phyloP scores from a whole-genome alignment of 2,797 vertebrate species.

The Dermochelys coriacea region DNA sequence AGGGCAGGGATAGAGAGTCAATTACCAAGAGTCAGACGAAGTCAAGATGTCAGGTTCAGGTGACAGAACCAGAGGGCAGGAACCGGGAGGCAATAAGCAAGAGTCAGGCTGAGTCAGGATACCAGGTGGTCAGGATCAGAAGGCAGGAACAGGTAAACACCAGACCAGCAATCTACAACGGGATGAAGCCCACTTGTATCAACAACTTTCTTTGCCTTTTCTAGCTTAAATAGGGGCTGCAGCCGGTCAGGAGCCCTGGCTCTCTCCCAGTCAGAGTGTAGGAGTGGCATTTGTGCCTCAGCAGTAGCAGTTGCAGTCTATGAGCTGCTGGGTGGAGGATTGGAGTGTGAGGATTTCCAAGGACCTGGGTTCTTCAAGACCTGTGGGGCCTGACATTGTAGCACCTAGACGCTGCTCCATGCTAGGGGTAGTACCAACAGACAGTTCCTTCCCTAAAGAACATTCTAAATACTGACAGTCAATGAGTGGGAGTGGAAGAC shows the following conservation, averaged over 20 bases:
- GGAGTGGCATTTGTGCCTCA: background rate
- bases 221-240: background rate
- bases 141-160: background rate
- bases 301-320: background rate
- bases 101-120: too few relatives aligned
- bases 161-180: background rate
- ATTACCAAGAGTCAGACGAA: background rate
- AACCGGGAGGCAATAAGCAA: too few relatives aligned
- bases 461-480: background rate
- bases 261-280: background rate
- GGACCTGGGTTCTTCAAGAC: background rate
- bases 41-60: background rate
- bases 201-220: background rate
- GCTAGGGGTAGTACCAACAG: background rate
- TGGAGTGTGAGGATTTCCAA: background rate
- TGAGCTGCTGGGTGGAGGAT: background rate
- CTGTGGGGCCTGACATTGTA: background rate
- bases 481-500: background rate
- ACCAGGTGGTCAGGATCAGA: too few relatives aligned
- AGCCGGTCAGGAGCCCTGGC: background rate
- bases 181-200: background rate
- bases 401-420: background rate
- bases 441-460: background rate
- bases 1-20: background rate
- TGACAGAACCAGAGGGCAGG: background rate